Conservation (phyloP, 2,888 invertebrate genomes). For the Pocota personata region DNA sequence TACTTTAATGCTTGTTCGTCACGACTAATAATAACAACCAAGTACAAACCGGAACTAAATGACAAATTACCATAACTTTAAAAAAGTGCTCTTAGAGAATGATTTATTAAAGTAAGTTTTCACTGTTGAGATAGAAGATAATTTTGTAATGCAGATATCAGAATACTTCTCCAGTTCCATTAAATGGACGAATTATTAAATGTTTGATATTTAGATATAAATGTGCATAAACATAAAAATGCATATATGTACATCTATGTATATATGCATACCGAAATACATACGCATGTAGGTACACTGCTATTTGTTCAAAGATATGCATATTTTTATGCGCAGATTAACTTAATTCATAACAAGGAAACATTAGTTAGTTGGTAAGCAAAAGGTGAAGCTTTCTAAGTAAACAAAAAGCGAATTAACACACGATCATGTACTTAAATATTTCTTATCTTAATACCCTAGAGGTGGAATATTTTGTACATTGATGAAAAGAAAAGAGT, state of each 20-base stretch:
- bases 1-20: background rate
- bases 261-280: background rate
- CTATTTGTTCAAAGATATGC: background rate
- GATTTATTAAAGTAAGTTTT: conserved; percentile 39
- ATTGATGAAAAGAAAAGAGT: no score
- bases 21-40: background rate
- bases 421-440: background rate
- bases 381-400: background rate
- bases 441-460: background rate
- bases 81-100: conserved; percentile 19
- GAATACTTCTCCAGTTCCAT: background rate
- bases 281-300: background rate
- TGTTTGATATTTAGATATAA: no score
- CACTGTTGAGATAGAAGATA: background rate
- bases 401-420: background rate
- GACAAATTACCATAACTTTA: background rate
- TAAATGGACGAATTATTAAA: no score
- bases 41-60: conserved; percentile 9
- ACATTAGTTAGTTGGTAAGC: background rate
- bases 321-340: background rate
- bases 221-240: no score
- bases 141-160: background rate
- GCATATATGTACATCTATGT: background rate
- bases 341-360: background rate
- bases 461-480: no score